These are phyloP conservation scores for Podotricha telesiphe DNA, from an alignment of 2,888 invertebrate species.

Conservation along the genomic window DNA sequence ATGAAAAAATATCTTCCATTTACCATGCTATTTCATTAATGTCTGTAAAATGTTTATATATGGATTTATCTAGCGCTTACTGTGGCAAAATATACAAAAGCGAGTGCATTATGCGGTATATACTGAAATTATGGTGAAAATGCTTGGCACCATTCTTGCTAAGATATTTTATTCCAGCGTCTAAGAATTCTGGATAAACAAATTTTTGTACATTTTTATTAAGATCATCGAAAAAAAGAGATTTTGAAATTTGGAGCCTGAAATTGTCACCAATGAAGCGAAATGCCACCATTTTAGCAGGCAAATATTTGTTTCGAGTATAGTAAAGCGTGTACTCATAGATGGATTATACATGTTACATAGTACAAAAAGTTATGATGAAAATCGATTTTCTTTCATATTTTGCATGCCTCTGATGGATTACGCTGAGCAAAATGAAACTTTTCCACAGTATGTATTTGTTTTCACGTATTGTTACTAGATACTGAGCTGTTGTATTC, in stretches of 20 bases:
- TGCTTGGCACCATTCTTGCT: background rate
- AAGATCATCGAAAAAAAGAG: background rate
- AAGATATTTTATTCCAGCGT: conserved; percentile 2
- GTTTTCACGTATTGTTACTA: conserved; percentile 13
- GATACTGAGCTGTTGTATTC: background rate
- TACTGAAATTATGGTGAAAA: background rate
- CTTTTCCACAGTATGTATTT: conserved; percentile 8
- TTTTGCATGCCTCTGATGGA: conserved; percentile 16
- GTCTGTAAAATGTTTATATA: conserved; percentile 5
- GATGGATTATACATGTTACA: background rate
- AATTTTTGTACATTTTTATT: background rate
- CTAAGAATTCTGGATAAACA: background rate
- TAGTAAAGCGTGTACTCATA: background rate
- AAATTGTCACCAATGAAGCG: background rate
- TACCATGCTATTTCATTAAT: conserved; percentile 22
- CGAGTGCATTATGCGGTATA: background rate
- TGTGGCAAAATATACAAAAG: background rate
- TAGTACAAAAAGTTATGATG: conserved; percentile 9
- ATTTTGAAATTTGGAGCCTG: background rate
- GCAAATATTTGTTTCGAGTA: background rate
- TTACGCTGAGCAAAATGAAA: conserved; percentile 18
- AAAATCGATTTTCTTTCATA: conserved; percentile 19
- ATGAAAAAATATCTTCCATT: conserved; percentile 26
- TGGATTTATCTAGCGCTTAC: background rate
- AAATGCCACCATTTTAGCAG: background rate